Conservation (phyloP, 2,888 invertebrate genomes). For the Drosophila differens region DNA sequence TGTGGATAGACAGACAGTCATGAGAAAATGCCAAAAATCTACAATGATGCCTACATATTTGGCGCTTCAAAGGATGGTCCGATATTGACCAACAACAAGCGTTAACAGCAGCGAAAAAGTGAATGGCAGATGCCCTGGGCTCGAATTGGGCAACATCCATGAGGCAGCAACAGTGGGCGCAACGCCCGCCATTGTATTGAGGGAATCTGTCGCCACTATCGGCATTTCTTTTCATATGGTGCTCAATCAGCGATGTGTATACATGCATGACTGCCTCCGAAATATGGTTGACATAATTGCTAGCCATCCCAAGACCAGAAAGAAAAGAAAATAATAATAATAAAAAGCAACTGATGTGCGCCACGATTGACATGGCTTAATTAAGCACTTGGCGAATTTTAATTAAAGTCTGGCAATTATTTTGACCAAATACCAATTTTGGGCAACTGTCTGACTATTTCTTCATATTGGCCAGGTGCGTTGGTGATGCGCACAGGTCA, state of each 20-base stretch:
- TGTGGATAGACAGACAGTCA: conserved; percentile 20
- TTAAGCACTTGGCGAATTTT: conserved; percentile 46
- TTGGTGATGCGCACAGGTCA: conserved; percentile 58
- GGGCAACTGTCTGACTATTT: conserved; percentile 13
- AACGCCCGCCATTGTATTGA: conserved; percentile 46
- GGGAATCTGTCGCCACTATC: conserved; percentile 43
- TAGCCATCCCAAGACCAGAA: conserved; percentile 1
- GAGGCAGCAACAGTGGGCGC: conserved; percentile 43
- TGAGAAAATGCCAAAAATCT: conserved; percentile 59
- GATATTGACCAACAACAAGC: conserved; percentile 47
- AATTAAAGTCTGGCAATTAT: conserved; percentile 44
- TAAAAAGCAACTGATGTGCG: conserved; percentile 19
- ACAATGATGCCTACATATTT: conserved; percentile 36
- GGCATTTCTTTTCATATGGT: conserved; percentile 31
- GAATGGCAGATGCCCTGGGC: conserved; percentile 75
- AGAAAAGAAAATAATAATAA: background rate
- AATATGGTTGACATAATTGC: conserved; percentile 60
- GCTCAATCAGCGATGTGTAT: conserved; percentile 32
- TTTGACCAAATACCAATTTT: conserved; percentile 16
- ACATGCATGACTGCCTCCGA: conserved; percentile 31
- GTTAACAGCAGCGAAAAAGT: conserved; percentile 58
- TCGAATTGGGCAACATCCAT: conserved; percentile 63
- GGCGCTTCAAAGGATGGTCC: conserved; percentile 59
- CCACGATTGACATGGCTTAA: conserved; percentile 41
- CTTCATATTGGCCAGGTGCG: conserved; percentile 25